A percentile compares a stretch with the other conserved stretches of the same genome.
phyloP scores from a whole-genome alignment of 1,140 invertebrate genomes.

The Drosophila arizonae region DNA sequence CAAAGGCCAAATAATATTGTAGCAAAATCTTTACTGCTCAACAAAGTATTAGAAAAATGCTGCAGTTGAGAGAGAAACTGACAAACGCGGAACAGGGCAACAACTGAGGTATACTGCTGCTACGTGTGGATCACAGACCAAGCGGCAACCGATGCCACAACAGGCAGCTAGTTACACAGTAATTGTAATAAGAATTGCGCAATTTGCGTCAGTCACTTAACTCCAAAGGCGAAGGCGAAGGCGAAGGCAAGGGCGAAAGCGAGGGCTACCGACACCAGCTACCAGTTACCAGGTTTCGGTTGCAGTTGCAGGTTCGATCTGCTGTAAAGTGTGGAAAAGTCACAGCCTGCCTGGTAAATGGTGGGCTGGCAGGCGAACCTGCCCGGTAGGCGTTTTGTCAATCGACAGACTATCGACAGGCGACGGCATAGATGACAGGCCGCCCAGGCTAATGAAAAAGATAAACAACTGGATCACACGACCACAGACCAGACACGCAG shows the following conservation, averaged over 20 bases:
- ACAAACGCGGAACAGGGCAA: constrained; percentile 4
- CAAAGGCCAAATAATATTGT: constrained; percentile 67
- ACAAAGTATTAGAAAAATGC: constrained; percentile 72
- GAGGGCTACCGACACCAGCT: constrained; percentile 19
- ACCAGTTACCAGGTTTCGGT: constrained; percentile 12
- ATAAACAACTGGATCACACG: constrained; percentile 74
- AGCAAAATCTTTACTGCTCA: constrained; percentile 27
- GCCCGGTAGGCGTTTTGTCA: constrained; percentile 73
- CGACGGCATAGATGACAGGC: constrained; percentile 77
- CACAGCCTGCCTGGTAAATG: constrained; percentile 48
- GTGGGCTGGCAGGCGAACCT: constrained; percentile 16
- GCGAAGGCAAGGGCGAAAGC: not conserved
- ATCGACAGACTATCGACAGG: constrained; percentile 72
- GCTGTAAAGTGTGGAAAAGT: constrained; percentile 67
- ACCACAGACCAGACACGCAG: constrained; percentile 47
- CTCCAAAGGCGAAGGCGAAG: constrained; percentile 33
- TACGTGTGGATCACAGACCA: constrained; percentile 44
- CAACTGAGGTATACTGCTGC: constrained; percentile 31
- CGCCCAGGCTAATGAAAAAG: constrained; percentile 79
- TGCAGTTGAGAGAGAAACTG: constrained; percentile 13
- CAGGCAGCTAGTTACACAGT: constrained; percentile 61
- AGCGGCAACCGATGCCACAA: constrained; percentile 18
- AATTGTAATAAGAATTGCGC: constrained; percentile 80
- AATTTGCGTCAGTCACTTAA: constrained; percentile 78
- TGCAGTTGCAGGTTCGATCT: constrained; percentile 31